These are phyloP conservation scores for Xenopus borealis DNA, from an alignment of 2,113 vertebrate species.

Conservation along the genomic window DNA sequence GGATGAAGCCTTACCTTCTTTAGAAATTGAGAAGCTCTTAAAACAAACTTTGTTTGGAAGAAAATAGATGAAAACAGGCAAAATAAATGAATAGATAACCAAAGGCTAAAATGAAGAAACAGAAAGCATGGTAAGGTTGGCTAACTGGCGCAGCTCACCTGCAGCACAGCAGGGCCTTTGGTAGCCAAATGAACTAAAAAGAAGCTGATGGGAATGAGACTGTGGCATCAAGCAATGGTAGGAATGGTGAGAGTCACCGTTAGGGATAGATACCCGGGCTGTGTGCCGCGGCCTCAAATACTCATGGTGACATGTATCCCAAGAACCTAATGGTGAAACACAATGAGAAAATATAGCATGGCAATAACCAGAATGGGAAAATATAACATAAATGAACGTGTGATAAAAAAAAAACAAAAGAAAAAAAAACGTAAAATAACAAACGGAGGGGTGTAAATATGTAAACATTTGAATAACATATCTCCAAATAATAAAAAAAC, in stretches of 20 bases:
- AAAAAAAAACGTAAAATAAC: too few species aligned
- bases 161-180: slow-evolving; percentile 78
- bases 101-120: slow-evolving; percentile 29
- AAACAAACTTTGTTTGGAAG: background rate
- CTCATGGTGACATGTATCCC: slow-evolving; percentile 84
- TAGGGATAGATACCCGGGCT: slow-evolving; percentile 79
- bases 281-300: slow-evolving; percentile 89
- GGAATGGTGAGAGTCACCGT: slow-evolving; percentile 86
- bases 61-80: background rate
- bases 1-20: too few species aligned
- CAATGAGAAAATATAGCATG: slow-evolving; percentile 51
- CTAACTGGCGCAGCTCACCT: slow-evolving; percentile 85
- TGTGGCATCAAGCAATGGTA: slow-evolving; percentile 87
- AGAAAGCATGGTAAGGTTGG: slow-evolving; percentile 54
- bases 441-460: too few species aligned
- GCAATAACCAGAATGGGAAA: slow-evolving; percentile 58
- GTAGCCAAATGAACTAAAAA: slow-evolving; percentile 97
- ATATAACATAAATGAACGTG: slow-evolving; percentile 24
- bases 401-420: too few species aligned
- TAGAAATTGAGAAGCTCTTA: too few species aligned
- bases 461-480: too few species aligned
- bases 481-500: too few species aligned
- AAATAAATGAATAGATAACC: background rate
- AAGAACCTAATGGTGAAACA: slow-evolving; percentile 83
- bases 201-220: slow-evolving; percentile 87